phyloP scores from a whole-genome alignment of 2,113 vertebrate species.

The Cygnus buccinator region DNA sequence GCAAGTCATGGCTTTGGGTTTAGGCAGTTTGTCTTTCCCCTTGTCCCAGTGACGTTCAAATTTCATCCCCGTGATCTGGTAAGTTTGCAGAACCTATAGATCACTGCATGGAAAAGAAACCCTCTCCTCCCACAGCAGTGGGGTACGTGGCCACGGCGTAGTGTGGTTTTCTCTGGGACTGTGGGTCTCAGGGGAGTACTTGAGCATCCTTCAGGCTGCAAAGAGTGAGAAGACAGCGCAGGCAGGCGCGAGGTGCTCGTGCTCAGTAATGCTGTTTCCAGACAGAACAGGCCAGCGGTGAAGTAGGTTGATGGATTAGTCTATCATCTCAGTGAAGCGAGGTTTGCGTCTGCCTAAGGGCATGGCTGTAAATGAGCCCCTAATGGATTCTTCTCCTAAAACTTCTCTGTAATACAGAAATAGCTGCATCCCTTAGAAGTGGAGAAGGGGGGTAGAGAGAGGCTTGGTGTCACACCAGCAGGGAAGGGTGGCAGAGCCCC shows the following conservation, averaged over 20 bases:
- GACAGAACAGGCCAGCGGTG: neutral
- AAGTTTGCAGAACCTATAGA: neutral
- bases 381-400: conserved; percentile 64
- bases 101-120: neutral
- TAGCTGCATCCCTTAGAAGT: conserved; percentile 20
- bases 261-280: neutral
- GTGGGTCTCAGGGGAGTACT: neutral
- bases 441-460: neutral
- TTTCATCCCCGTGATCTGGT: neutral
- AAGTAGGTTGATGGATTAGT: conserved; percentile 61
- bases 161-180: neutral
- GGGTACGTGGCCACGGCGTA: accelerated
- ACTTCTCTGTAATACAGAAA: conserved; percentile 46
- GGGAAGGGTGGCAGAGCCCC: neutral
- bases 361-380: conserved; percentile 60
- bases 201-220: neutral
- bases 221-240: neutral
- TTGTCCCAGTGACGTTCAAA: neutral
- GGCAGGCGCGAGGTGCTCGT: neutral
- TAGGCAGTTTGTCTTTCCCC: neutral
- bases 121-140: neutral
- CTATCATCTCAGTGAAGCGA: conserved; percentile 39
- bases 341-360: conserved; percentile 44
- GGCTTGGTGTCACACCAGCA: neutral
- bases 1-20: neutral